Base-by-base conservation (phyloP, 2,113 vertebrate genomes). In the Macrotis lagotis region DNA sequence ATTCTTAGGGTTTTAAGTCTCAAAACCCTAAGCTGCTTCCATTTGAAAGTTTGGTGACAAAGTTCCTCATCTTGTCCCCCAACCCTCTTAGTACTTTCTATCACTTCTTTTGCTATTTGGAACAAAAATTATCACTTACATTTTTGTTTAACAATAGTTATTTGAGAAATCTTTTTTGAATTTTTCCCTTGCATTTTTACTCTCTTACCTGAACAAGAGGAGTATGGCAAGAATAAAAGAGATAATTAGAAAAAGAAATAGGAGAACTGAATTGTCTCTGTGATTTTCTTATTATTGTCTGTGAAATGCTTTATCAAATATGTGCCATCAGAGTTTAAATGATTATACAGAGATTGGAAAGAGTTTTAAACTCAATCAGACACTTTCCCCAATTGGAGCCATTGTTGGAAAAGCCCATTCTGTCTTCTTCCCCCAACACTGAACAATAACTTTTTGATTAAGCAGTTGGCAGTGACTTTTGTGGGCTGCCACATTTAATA, bases 401-500 rank as follows among this genome's bases (percentile, higher is more conserved):
- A 0, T 96, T 96, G 51, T 88, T 93, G 91, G 91, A 59, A 95
- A 53, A 48, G 48, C 51, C 90, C 95, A 53, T 97, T 83, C 44
- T 98, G 98, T 97, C 97, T 98, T 96, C 96, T 3, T 93, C 48
- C 95, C 37, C 59, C 47, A 28, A 95, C 95, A 89, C 95, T 94
- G 97, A 98, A 97, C 93, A 98, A 91, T 96, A 96, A 98, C 96
- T 98, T 98, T 97, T 97, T 98, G 97, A 98, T 98, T 98, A 98
- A 98, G 97, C 96, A 97, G 95, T 96, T 98, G 97, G 88, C 96
- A 95, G 97, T 96, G 96, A 74, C 94, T 97, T 90, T 95, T 97
- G 93, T 97, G 90, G 97, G 94, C 95, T 95, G 66, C 95, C 97
- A 74, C 97, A 97, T 97, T 98, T 97, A 98, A 97, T 98, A 98